Conservation (phyloP, 2,113 vertebrate species). For the Takifugu bimaculatus region DNA sequence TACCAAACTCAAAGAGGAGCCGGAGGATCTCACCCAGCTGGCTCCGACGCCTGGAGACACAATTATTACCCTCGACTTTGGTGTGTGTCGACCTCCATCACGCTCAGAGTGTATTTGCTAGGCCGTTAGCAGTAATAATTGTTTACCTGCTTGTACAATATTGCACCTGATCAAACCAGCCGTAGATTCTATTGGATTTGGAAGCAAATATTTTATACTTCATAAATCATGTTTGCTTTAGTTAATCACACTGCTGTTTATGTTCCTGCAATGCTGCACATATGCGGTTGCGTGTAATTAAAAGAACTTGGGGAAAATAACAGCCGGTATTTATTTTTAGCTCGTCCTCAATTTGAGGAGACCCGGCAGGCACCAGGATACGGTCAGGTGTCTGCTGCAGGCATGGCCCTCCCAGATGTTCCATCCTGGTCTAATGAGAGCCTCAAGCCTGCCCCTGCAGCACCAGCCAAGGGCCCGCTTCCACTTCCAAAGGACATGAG, state of each 20-base stretch:
- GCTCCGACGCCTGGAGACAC: conserved; percentile 90
- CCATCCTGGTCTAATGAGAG: conserved; percentile 77
- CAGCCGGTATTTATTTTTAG: conserved; percentile 57
- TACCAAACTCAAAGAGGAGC: conserved; percentile 93
- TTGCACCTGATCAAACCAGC: too few relatives aligned
- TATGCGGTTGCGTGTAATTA: too few relatives aligned
- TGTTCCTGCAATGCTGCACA: too few relatives aligned
- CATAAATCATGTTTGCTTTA: too few relatives aligned
- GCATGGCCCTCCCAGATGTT: conserved; percentile 69
- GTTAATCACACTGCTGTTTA: too few relatives aligned
- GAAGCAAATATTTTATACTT: too few relatives aligned
- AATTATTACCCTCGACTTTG: conserved; percentile 89
- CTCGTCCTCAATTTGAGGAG: conserved; percentile 78
- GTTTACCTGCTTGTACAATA: too few relatives aligned
- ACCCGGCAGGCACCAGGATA: conserved; percentile 72
- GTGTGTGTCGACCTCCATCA: conserved; percentile 61
- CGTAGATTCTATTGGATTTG: too few relatives aligned
- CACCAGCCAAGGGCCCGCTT: conserved; percentile 16
- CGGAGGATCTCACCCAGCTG: conserved; percentile 90
- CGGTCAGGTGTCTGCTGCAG: conserved; percentile 51
- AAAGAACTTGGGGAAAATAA: too few relatives aligned
- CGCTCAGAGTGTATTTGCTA: neutral
- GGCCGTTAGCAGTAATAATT: neutral
- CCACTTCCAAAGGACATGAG: conserved; percentile 55
- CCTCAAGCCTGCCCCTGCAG: conserved; percentile 50